Conservation (phyloP, 2,888 invertebrate species). For the Heteropelma amictum region DNA sequence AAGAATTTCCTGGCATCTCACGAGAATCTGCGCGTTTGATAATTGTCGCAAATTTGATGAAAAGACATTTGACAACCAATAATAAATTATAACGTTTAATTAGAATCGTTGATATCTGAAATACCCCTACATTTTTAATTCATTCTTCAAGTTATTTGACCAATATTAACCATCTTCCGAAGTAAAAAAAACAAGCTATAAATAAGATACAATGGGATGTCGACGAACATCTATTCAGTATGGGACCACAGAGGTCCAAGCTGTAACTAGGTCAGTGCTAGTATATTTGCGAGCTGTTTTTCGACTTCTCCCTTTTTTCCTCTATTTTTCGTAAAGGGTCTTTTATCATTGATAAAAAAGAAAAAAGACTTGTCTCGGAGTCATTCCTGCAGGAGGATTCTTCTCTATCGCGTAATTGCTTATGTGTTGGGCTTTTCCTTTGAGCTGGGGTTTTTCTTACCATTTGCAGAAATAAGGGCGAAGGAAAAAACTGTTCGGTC, state of each 20-base stretch:
- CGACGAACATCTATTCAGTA: constrained; percentile 12
- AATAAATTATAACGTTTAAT: too few relatives aligned
- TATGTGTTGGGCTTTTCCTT: constrained; percentile 10
- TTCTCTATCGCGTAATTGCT: background rate
- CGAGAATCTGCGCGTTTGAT: too few relatives aligned
- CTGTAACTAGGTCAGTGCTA: constrained; percentile 42
- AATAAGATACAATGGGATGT: background rate
- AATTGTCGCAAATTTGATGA: too few relatives aligned
- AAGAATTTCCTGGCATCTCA: too few relatives aligned
- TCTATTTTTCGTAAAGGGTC: background rate
- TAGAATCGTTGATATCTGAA: too few relatives aligned
- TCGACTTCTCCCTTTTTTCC: background rate
- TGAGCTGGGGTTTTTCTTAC: constrained; percentile 10
- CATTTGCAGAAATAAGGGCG: constrained; percentile 25
- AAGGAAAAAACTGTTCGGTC: constrained; percentile 26
- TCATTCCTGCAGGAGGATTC: constrained; percentile 37
- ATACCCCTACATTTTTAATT: too few relatives aligned
- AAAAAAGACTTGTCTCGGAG: constrained; percentile 17
- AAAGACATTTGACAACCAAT: too few relatives aligned
- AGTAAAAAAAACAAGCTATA: constrained; percentile 2
- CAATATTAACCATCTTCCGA: background rate
- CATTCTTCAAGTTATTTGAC: too few relatives aligned
- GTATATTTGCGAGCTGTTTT: background rate
- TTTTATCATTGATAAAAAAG: constrained; percentile 8
- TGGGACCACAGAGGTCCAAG: constrained; percentile 20